Evolutionary conservation across 2,888 invertebrate species (phyloP), one percentile per base, ranked within the genome.

Genomic region (Helobdella robusta): DNA sequence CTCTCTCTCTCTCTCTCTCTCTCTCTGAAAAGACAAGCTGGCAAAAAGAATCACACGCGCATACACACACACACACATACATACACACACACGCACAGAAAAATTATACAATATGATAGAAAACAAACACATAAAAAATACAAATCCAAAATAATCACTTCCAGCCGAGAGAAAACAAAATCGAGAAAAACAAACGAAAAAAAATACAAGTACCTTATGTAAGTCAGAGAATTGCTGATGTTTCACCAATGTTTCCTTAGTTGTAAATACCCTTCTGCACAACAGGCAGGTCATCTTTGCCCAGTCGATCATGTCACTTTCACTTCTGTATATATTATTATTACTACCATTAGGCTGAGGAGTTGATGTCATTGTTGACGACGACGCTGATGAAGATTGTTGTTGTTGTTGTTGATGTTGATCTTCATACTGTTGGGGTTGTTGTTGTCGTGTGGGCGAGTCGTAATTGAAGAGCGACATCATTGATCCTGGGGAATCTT

Each of bases 211-310:
- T 61, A 76, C 81, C 76, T 91, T 93, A 78, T 98, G 98, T 65
- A 98, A 83, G 70, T 92, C 89, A 0, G 97, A 97, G 76, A 94
- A 83, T 73, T 91, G 89, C 69, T 89, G 87, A 80, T 98, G 98
- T 75, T 92, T 81, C 76, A 90, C 84, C 18, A 98, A 82, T 0
- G 89, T 89, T 67, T 97, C 97, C 59, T 85, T 84, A 23, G 88
- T 90, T 1, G 89, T 88, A 78, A 98, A 93, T 76, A 91, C 91
- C 60, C 98, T 83, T 79, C 95, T 95, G 78, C 98, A 98, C 15
- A 98, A 82, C 28, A 95, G 82, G 76, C 98, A 98, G 0, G 93
- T 91, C 56, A 94, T 81, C 78, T 91, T 94, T 30, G 68, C 64
- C 85, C 89, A 91, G 80, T 97, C 95, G 4, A 91, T 74, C 48